A percentile compares a stretch with the other conserved stretches of the same genome.
phyloP scores from a whole-genome alignment of 2,888 invertebrate species.

The Cetonia aurata region DNA sequence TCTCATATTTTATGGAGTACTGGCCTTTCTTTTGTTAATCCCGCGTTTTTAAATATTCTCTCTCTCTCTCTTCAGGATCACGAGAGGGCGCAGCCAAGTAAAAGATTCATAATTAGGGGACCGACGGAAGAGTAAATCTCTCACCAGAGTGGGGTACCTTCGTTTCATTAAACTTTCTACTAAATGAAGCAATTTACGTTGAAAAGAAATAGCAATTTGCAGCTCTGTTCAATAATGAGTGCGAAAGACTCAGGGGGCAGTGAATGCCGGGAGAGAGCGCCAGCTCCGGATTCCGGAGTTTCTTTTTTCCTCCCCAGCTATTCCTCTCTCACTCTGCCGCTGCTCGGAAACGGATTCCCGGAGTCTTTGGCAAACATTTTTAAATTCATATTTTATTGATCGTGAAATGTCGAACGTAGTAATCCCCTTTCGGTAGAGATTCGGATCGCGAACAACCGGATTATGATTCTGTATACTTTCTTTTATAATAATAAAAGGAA shows the following conservation, averaged over 20 bases:
- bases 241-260: conserved; percentile 38
- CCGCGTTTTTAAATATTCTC: conserved; percentile 52
- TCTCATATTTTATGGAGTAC: conserved; percentile 47
- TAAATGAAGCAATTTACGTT: conserved; percentile 61
- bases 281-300: conserved; percentile 37
- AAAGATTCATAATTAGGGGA: conserved; percentile 54
- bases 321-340: conserved; percentile 19
- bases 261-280: conserved; percentile 28
- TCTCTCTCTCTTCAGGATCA: conserved; percentile 45
- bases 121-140: conserved; percentile 52
- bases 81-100: conserved; percentile 49
- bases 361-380: conserved; percentile 39
- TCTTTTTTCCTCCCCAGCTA: conserved; percentile 17
- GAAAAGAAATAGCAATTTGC: conserved; percentile 60
- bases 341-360: conserved; percentile 36
- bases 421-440: conserved; percentile 35
- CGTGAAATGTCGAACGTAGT: conserved; percentile 38
- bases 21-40: conserved; percentile 51
- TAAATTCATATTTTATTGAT: conserved; percentile 42
- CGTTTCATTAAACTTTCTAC: conserved; percentile 55
- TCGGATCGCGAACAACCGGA: conserved; percentile 35
- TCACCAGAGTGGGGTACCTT: conserved; percentile 49
- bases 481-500: conserved; percentile 18
- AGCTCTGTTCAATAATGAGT: conserved; percentile 57
- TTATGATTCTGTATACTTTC: conserved; percentile 30